Evolutionary conservation across 2,888 invertebrate species (phyloP).

Genomic region (Diploptera punctata): DNA sequence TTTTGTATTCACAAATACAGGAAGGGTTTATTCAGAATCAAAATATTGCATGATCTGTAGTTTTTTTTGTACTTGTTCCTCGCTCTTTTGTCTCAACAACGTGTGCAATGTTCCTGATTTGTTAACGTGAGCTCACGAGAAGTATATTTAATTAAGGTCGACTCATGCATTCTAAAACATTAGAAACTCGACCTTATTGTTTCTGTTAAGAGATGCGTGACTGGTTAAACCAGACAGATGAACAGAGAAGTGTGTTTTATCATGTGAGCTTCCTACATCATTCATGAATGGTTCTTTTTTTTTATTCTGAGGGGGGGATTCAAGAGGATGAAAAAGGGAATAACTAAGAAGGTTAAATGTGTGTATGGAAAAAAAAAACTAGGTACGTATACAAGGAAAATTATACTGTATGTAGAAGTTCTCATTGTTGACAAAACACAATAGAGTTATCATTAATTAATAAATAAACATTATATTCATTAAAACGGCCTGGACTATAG

Average conservation of each 20-base stretch:
- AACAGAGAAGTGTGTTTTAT: neutral
- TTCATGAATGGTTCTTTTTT: conserved; percentile 1
- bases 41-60: neutral
- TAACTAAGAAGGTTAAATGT: neutral
- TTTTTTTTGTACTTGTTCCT: neutral
- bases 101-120: neutral
- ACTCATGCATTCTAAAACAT: neutral
- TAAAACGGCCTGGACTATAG: too few species aligned
- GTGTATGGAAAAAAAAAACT: neutral
- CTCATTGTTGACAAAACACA: too few species aligned
- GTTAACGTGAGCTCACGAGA: neutral
- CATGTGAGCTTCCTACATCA: neutral
- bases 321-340: neutral
- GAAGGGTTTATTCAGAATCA: too few species aligned
- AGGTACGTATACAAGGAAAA: too few species aligned
- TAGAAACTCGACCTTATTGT: neutral
- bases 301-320: neutral
- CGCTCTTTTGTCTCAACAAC: neutral
- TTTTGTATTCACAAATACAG: too few species aligned
- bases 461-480: too few species aligned
- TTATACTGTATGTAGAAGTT: too few species aligned
- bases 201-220: neutral
- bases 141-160: neutral
- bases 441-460: too few species aligned
- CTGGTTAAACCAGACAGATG: neutral